Evolutionary conservation across 1,140 invertebrate species (phyloP).

Genomic region (Melanaphis sacchari): DNA sequence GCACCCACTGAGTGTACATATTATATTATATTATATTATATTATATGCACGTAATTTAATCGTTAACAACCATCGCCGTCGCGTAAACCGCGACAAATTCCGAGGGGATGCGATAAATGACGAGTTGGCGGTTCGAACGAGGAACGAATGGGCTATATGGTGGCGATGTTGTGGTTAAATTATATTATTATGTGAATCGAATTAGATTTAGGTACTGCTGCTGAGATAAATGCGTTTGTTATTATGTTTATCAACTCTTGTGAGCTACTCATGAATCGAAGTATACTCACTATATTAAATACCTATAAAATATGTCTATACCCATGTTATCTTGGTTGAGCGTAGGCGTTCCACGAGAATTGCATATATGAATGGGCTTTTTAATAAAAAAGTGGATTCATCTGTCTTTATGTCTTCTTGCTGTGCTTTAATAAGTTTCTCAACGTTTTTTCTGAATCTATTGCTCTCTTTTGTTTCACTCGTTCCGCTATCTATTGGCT

Average conservation of each 20-base stretch:
- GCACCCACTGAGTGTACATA: neutral
- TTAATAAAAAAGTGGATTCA: neutral
- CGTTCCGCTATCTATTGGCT: neutral
- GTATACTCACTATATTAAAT: neutral
- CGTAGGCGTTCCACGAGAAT: neutral
- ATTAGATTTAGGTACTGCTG: neutral
- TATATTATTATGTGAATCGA: constrained; percentile 2
- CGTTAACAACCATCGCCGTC: neutral
- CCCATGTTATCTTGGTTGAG: neutral
- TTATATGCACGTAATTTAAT: neutral
- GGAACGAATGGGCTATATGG: constrained; percentile 29
- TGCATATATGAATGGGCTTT: neutral
- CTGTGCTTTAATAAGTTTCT: neutral
- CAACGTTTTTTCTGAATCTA: neutral
- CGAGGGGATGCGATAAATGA: neutral
- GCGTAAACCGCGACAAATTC: constrained; percentile 31
- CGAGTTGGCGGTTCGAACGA: neutral
- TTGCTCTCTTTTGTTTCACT: neutral
- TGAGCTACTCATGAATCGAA: neutral
- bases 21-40: neutral
- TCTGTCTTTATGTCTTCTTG: neutral
- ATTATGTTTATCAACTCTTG: neutral
- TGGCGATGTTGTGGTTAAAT: neutral
- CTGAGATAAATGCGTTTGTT: constrained; percentile 10
- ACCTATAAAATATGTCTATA: neutral